These are phyloP conservation scores for Drosophila azteca DNA, from an alignment of 1,140 invertebrate species.

Conservation along the genomic window DNA sequence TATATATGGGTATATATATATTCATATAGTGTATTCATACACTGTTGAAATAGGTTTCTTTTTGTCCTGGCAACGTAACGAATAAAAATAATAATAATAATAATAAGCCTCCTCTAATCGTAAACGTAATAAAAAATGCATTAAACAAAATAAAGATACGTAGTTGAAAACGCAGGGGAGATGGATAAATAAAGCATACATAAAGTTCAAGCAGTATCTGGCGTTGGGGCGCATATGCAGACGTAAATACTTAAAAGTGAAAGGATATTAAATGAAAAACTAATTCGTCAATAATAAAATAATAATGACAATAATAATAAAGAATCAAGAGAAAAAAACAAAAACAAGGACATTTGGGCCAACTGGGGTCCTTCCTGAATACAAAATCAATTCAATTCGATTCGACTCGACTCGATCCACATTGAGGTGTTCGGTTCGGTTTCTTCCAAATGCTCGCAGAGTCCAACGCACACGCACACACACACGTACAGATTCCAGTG, in stretches of 20 bases:
- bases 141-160: constrained; percentile 34
- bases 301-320: constrained; percentile 24
- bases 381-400: constrained; percentile 44
- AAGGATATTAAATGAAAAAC: constrained; percentile 42
- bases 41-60: constrained; percentile 27
- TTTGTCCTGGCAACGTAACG: constrained; percentile 63
- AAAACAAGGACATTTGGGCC: constrained; percentile 48
- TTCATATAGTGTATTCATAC: neutral
- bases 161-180: constrained; percentile 21
- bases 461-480: constrained; percentile 27
- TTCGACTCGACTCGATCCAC: constrained; percentile 16
- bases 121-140: constrained; percentile 48
- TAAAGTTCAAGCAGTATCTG: constrained; percentile 14
- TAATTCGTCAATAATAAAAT: constrained; percentile 50
- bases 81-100: constrained; percentile 41
- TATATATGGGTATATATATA: too few species aligned
- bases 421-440: constrained; percentile 6
- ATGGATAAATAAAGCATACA: constrained; percentile 16
- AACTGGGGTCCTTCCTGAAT: constrained; percentile 47
- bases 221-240: constrained; percentile 1
- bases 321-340: constrained; percentile 53
- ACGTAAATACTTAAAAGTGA: constrained; percentile 33
- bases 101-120: constrained; percentile 66
- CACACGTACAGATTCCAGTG: constrained; percentile 30
- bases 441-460: constrained; percentile 59